Evolutionary conservation across 2,113 vertebrate genomes (phyloP).

Genomic region (Zootoca vivipara): DNA sequence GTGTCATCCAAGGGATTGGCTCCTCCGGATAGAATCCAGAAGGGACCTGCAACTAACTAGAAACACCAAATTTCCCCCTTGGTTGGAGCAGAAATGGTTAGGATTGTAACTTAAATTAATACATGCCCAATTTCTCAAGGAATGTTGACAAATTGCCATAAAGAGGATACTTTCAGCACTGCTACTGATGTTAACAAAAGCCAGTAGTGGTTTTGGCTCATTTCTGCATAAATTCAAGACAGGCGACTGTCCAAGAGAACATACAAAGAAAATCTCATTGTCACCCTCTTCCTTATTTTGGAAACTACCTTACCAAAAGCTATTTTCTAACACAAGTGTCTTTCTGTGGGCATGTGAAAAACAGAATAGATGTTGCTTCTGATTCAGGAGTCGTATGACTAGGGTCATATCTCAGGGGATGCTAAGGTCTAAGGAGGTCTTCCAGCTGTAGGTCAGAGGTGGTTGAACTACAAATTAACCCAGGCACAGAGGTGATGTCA

Average conservation of each 20-base stretch:
- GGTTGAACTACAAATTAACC: conserved; percentile 56
- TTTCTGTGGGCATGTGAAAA: conserved; percentile 37
- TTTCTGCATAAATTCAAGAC: neutral
- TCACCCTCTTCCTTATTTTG: neutral
- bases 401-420: conserved; percentile 35
- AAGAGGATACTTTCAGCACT: neutral
- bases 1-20: too few relatives aligned
- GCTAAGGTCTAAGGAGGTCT: neutral
- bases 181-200: neutral
- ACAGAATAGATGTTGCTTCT: conserved; percentile 47
- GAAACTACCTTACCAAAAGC: neutral
- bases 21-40: too few relatives aligned
- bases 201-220: neutral
- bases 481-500: conserved; percentile 36
- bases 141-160: neutral
- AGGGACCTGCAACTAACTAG: too few relatives aligned
- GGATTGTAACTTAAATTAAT: neutral
- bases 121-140: neutral
- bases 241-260: neutral
- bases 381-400: neutral
- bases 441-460: conserved; percentile 57
- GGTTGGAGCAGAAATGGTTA: too few relatives aligned
- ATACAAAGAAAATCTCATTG: neutral
- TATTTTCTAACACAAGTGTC: neutral
- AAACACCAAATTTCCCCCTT: too few relatives aligned